Conservation (phyloP, 2,113 vertebrate genomes). For the Lamprotornis superbus region DNA sequence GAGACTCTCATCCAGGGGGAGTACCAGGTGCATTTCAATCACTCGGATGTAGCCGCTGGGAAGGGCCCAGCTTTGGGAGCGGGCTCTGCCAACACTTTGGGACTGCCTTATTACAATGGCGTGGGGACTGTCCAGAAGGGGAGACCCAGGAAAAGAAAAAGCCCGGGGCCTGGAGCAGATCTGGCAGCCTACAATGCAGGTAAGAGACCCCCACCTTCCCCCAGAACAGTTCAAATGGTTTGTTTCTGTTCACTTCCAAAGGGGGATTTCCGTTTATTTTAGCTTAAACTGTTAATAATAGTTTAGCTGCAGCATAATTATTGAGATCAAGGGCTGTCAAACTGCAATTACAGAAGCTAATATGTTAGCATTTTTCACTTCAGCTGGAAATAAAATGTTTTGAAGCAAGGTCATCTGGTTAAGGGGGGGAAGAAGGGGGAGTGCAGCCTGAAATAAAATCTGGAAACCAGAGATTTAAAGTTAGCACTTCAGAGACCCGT, state of each 20-base stretch:
- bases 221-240: background rate
- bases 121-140: conserved; percentile 97
- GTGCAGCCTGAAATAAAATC: conserved; percentile 62
- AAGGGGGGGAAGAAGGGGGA: conserved; percentile 46
- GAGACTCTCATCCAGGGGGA: conserved; percentile 97
- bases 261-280: conserved; percentile 71
- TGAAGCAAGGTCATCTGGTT: conserved; percentile 68
- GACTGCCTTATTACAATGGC: conserved; percentile 97
- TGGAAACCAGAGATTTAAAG: conserved; percentile 66
- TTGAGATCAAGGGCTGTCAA: conserved; percentile 71
- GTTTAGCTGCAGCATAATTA: conserved; percentile 72
- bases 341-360: conserved; percentile 71
- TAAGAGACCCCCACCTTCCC: conserved; percentile 65
- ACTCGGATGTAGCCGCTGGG: conserved; percentile 87
- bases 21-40: conserved; percentile 93
- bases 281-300: conserved; percentile 73
- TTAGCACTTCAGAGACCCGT: conserved; percentile 62
- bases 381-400: conserved; percentile 73
- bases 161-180: conserved; percentile 92
- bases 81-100: conserved; percentile 85
- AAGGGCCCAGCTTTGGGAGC: conserved; percentile 85
- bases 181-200: conserved; percentile 97
- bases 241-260: conserved; percentile 60
- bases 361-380: conserved; percentile 71
- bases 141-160: conserved; percentile 94